A percentile compares a stretch with the other conserved stretches of the same genome.
Conservation (phyloP, 2,888 invertebrate species). For the Rhagonycha lutea region DNA sequence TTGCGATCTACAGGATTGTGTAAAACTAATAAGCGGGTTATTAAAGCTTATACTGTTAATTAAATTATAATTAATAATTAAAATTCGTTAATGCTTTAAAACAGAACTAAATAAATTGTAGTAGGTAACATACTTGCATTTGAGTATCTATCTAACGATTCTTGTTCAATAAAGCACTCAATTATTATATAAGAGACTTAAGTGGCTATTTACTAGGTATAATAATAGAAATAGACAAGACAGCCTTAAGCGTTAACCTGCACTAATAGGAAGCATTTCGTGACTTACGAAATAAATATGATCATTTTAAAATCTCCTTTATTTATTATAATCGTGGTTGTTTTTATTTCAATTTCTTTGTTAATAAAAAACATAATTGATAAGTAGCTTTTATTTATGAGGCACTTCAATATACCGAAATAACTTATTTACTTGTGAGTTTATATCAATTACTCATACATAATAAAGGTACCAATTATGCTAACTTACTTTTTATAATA, state of each 20-base stretch:
- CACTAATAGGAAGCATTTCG: constrained; percentile 3
- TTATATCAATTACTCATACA: not conserved
- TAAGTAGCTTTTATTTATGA: not conserved
- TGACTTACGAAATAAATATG: constrained; percentile 2
- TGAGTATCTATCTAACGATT: not conserved
- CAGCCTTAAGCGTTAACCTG: constrained; percentile 3
- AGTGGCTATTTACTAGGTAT: constrained; percentile 39
- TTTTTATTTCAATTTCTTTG: not conserved
- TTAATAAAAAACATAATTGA: not conserved
- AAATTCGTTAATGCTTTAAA: not conserved
- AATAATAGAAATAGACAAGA: constrained; percentile 35
- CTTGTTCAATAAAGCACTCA: constrained; percentile 38
- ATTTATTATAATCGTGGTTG: not conserved
- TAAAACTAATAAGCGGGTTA: no score
- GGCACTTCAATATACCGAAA: not conserved
- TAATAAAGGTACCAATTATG: not conserved
- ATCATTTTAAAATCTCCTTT: not conserved
- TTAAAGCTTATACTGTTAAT: not conserved
- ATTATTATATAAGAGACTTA: constrained; percentile 41
- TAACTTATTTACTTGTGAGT: not conserved
- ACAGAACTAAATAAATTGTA: not conserved
- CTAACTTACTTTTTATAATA: not conserved
- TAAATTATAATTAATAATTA: not conserved
- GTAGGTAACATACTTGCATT: not conserved
- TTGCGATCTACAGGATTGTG: no score